Percentiles rank a stretch among this genome's conserved stretches.
These are phyloP conservation scores for Ophion ellenae DNA, from an alignment of 2,888 invertebrate genomes.

Conservation along the genomic window DNA sequence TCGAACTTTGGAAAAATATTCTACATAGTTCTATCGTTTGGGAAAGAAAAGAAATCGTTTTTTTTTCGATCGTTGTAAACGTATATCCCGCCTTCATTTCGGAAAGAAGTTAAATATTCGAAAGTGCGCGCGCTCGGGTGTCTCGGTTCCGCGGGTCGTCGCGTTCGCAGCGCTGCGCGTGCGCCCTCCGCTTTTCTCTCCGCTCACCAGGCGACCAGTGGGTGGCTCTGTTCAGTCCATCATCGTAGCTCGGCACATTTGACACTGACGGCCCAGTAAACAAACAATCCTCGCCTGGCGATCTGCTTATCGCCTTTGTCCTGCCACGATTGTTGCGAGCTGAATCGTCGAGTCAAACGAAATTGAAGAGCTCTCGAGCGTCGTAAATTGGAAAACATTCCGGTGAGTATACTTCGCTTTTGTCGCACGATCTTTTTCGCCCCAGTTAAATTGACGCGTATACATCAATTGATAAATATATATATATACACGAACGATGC, in stretches of 20 bases:
- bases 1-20: too few relatives aligned
- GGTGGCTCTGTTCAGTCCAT: neutral
- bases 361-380: neutral
- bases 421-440: neutral
- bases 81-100: too few relatives aligned
- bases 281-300: neutral
- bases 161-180: neutral
- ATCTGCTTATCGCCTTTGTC: neutral
- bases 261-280: neutral
- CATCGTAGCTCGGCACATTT: neutral
- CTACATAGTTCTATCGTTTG: too few relatives aligned
- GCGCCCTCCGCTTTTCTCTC: neutral
- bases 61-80: too few relatives aligned
- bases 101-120: neutral
- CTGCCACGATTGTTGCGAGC: neutral
- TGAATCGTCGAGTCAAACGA: neutral
- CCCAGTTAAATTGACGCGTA: neutral
- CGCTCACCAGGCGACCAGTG: neutral
- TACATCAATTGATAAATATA: neutral
- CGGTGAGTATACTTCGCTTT: neutral
- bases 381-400: neutral
- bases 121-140: neutral
- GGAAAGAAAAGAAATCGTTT: too few relatives aligned
- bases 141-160: neutral
- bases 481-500: neutral